phyloP scores from a whole-genome alignment of 2,888 invertebrate species.

The Iphiclides podalirius region DNA sequence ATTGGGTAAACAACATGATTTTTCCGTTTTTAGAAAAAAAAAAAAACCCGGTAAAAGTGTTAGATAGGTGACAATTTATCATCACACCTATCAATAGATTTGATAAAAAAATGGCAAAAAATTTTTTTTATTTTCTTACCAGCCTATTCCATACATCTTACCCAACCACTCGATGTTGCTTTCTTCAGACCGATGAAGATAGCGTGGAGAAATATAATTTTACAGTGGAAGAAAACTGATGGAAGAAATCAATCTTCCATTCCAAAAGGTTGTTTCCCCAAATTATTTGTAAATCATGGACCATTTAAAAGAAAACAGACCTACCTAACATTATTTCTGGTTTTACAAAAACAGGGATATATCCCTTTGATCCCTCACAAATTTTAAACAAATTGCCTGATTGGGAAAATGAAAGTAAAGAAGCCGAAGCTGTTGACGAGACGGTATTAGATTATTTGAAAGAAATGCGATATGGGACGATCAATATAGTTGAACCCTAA shows the following conservation, averaged over 20 bases:
- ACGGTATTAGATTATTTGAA: neutral
- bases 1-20: slow-evolving; percentile 38
- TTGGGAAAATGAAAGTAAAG: neutral
- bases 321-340: neutral
- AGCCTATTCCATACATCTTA: slow-evolving; percentile 38
- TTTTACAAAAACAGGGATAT: neutral
- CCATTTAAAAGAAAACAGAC: neutral
- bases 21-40: slow-evolving; percentile 32
- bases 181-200: slow-evolving; percentile 1
- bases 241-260: neutral
- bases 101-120: slow-evolving; percentile 39
- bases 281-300: neutral
- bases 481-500: no score
- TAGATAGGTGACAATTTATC: slow-evolving; percentile 51
- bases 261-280: neutral
- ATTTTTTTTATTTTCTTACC: slow-evolving; percentile 43
- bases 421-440: no score
- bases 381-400: neutral
- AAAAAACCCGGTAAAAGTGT: slow-evolving; percentile 36
- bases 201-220: slow-evolving; percentile 13
- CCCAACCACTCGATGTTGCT: no score
- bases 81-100: slow-evolving; percentile 35
- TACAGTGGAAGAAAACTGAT: neutral
- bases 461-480: neutral
- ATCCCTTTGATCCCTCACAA: neutral